Conservation (phyloP, 2,888 invertebrate genomes). For the Eristalis arbustorum region DNA sequence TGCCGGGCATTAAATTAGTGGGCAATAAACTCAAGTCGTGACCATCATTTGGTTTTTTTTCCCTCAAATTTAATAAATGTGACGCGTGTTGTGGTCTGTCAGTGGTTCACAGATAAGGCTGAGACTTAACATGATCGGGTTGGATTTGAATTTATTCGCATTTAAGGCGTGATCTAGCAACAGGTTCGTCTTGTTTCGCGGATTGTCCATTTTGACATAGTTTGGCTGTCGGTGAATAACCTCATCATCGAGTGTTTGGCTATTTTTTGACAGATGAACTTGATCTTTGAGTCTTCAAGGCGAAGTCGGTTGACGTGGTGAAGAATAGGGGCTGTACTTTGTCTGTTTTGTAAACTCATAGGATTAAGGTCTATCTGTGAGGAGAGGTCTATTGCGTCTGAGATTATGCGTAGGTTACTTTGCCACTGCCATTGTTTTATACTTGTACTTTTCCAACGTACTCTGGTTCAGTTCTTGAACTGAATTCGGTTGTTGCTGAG, state of each 20-base stretch:
- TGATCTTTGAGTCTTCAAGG: neutral
- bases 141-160: neutral
- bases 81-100: neutral
- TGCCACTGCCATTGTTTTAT: no score
- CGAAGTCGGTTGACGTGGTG: neutral
- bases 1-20: slow-evolving; percentile 26
- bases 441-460: no score
- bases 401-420: no score
- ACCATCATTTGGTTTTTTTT: neutral
- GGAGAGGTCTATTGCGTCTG: no score
- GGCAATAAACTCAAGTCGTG: slow-evolving; percentile 8
- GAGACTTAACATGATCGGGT: neutral
- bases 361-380: no score
- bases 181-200: neutral
- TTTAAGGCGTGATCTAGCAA: neutral
- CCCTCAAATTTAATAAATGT: neutral
- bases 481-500: neutral
- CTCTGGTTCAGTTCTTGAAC: neutral
- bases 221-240: neutral
- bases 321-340: neutral
- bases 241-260: neutral
- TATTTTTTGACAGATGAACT: neutral
- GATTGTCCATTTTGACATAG: neutral
- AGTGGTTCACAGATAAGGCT: neutral
- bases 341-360: neutral